Base-by-base conservation (phyloP, 1,140 invertebrate species). In the Antheraea mylitta region DNA sequence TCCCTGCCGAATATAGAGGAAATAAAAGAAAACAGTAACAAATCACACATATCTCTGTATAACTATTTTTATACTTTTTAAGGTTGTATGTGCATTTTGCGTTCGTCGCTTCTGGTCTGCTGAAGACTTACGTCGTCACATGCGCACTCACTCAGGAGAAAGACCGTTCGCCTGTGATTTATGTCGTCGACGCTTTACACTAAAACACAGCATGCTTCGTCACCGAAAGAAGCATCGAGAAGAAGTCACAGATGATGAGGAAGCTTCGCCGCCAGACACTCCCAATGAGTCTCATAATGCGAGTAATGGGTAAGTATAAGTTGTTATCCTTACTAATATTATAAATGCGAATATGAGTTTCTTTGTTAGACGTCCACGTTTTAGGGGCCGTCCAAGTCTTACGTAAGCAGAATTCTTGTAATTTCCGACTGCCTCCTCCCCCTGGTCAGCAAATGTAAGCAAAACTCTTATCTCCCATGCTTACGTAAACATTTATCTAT, bases 161-260 rank as follows among this genome's bases (percentile, higher is more conserved):
- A 88, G 96, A 0, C 95, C 95, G 0, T 97, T 96, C 82, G 94
- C 96, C 58, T 97, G 97, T 75, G 96, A 97, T 78, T 95, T 97
- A 11, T 98, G 97, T 81, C 89, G 95, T 11, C 92, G 97, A 6
- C 94, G 96, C 66, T 98, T 98, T 91, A 98, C 97, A 0, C 92
- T 98, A n/a, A 98, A 98, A 79, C 97, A 98, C 92, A 97, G 96
- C 84, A 98, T 98, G 97, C 94, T 98, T 65, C 94, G 97, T 3
- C 97, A 98, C 84, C 93, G 97, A 60, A 98, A 98, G 88, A 98
- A 98, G 83, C 97, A 98, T 80, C 87, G 93, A 2, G 90, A 89
- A 37, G 91, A 93, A 30, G 80, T 88, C 78, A 80, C 91, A 76
- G 79, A 93, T 84, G 93, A 93, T 18, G 94, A 94, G 42, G 93